Base-by-base conservation (phyloP, 2,888 invertebrate genomes). In the Deilephila porcellus region DNA sequence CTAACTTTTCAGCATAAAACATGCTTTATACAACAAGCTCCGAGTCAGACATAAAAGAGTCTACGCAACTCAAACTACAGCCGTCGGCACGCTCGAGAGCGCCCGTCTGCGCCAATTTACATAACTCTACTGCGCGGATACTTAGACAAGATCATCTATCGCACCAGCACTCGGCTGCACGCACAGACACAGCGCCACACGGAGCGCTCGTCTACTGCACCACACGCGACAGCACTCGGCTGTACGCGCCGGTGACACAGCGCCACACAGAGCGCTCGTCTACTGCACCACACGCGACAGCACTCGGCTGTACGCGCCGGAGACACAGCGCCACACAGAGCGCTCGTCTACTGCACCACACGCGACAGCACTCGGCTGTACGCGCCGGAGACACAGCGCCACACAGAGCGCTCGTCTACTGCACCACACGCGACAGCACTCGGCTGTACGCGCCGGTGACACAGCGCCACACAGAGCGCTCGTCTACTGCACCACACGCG, bases 1-100 rank as follows among this genome's bases (percentile, higher is more conserved):
- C 73, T 80, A 74, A 77, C 78, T 82, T 77, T 73, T 60, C 53
- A 59, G 20, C 72, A 70, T 71, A 63, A 73, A 73, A 64, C 53
- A 70, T 75, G 71, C 72, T 77, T 63, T 62, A 59, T 60, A 71
- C 71, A 72, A 64, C 64, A 72, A 64, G 59, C 72, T 64, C 59
- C 19, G 59, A 72, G 64, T 72, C 56, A 37, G 56, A 59, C 64
- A 67, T 72, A 72, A 72, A 72, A 72, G 72, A 67, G 67, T 63
- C 63, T 72, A 67, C 67, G 72, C 59, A 20, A 64, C 53, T 29
- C 34, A 52, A 67, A 52, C 63, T 53, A 64, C 14, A 62, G 45
- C 34, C 64, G 56, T 45, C 67, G n/a, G 64, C 67, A 64, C 67
- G 64, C 37, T 59, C 59, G 64, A 59, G 17, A 59, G 64, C 37